Evolutionary conservation across 2,797 vertebrate species (phyloP), one percentile per base, ranked within the genome.

Genomic region (Clarias pachynema): DNA sequence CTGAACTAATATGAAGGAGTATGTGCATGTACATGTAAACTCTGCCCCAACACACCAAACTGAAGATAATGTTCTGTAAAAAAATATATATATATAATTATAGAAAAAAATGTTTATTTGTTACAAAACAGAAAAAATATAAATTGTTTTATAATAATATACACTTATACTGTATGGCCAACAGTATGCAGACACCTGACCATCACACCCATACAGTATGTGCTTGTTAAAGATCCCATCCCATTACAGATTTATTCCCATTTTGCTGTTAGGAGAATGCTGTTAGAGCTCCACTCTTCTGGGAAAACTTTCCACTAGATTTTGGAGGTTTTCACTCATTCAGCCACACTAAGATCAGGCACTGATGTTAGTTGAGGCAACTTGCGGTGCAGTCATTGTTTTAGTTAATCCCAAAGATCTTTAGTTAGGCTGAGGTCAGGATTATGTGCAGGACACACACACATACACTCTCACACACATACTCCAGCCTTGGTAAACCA

Each of bases 1-100:
- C 95, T 44, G 94, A 96, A 93, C 92, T 96, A 65, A 81, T 88
- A 40, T 89, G 84, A 79, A 74, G 37, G 20, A 63, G 29, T 66
- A 9, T 65, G 56, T 78, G 26, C 59, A 56, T 53, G 40, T 73
- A 49, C 44, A 12, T 49, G 44, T 44, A 44, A 44, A 10, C 44
- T 44, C 44, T 44, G 40, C 14, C n/a, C 15, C 20, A 44, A 74
- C 15, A 74, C 49, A 53, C 1, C 49, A 56, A 56, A 8, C 15
- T 29, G 7, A 75, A 29, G 3, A 75, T 75, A 26, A 57, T 40
- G 8, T 70, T 70, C 68, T 70, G 34, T 70, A 70, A 40, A 69
- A 73, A 7, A 3, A 49, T n/a, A n/a, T n/a, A n/a, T n/a, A 4
- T 4, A 72, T 16, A 15, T 73, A 44, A 44, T 44, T 44, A 44